Base-by-base conservation (phyloP, 2,797 vertebrate species). In the Paedocypris micromegethes region DNA sequence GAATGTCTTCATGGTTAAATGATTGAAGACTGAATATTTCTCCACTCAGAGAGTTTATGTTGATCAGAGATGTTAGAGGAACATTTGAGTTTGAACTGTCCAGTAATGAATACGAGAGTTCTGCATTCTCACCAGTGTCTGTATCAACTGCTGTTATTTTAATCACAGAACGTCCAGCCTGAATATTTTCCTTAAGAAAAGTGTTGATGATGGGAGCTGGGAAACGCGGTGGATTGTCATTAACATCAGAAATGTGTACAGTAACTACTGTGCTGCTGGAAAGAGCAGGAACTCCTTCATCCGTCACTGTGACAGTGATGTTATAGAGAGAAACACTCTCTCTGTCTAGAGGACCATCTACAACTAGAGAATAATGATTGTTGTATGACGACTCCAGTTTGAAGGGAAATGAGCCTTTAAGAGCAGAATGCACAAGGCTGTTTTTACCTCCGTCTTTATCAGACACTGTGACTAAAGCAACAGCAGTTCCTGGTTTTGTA, bases 151-250 rank as follows among this genome's bases (percentile, higher is more conserved):
- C 90, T 0, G 84, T 84, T n/a, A 89, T 78, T 7, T 67, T 75
- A 38, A 83, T 84, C 51, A 92, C 75, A 45, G 83, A 83, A 70
- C 79, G 78, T 54, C 88, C 90, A 4, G 81, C 82, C 2, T 71
- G 82, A 66, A 86, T 88, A 72, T 93, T 93, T 82, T 93, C 90
- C 58, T 77, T 83, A 53, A 92, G 67, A 66, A 85, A 89, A 57
- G 90, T 69, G 52, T 89, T 76, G 0, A 88, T 78, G 0, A 78
- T 8, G 0, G 72, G 67, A 40, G 83, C 82, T 37, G 70, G 42
- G 60, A 93, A 93, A 37, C 61, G 76, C 2, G 91, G 90, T 1
- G 87, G 70, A 38, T 92, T 93, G 60, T 93, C 91, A 9, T 81
- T 81, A 55, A 81, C 70, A 58, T 83, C 78, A 52, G 78, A 75